These are phyloP conservation scores for Leptonema lineaticorne DNA, from an alignment of 1,140 invertebrate species.

Conservation along the genomic window DNA sequence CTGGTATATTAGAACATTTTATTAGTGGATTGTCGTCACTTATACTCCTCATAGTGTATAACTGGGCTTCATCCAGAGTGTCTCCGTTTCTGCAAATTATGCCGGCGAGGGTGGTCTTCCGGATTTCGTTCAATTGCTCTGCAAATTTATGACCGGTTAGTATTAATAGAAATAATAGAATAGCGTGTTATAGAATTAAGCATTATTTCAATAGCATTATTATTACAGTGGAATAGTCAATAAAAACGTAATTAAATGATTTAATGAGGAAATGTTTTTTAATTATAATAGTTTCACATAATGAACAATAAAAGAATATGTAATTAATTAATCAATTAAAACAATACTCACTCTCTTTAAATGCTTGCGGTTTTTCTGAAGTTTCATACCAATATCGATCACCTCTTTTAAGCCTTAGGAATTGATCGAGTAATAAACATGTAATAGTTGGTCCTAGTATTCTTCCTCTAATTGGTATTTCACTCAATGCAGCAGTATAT, in stretches of 20 bases:
- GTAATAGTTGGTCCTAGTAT: conserved; percentile 82
- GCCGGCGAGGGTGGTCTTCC: conserved; percentile 77
- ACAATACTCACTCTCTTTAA: conserved; percentile 64
- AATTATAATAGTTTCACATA: too few species aligned
- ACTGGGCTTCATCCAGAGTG: conserved; percentile 70
- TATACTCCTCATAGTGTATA: conserved; percentile 70
- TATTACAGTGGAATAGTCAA: too few species aligned
- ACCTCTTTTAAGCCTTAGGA: conserved; percentile 73
- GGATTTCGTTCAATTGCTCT: conserved; percentile 84
- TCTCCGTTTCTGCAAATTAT: conserved; percentile 91
- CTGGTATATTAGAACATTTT: conserved; percentile 61
- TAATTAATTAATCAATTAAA: too few species aligned
- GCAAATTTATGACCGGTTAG: conserved; percentile 39
- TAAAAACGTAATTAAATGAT: too few species aligned
- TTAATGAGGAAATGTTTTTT: too few species aligned
- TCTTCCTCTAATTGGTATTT: conserved; percentile 65
- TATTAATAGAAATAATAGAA: conserved; percentile 3
- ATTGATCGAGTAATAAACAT: conserved; percentile 86
- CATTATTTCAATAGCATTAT: too few species aligned
- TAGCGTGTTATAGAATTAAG: neutral
- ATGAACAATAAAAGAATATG: too few species aligned
- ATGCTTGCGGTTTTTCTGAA: conserved; percentile 63
- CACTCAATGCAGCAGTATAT: conserved; percentile 82
- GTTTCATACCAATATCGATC: conserved; percentile 89
- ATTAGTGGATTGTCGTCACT: conserved; percentile 62